Conservation (phyloP, 2,797 vertebrate species). For the Columba guinea region DNA sequence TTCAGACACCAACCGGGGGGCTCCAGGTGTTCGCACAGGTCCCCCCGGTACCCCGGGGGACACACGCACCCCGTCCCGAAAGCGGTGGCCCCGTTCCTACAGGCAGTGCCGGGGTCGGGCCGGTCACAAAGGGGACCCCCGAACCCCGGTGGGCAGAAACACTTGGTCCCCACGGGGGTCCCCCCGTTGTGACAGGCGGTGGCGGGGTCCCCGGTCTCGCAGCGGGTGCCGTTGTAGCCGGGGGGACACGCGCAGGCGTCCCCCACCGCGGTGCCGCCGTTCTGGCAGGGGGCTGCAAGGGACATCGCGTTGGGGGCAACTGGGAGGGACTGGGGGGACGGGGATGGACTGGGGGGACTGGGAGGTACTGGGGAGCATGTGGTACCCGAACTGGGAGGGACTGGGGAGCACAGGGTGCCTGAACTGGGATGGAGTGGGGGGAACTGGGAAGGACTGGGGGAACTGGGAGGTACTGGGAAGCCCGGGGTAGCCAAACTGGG, state of each 20-base stretch:
- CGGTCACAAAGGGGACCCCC: neutral
- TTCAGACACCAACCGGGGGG: neutral
- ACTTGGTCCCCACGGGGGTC: neutral
- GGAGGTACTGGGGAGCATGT: no score
- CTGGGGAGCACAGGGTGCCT: no score
- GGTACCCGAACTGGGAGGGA: no score
- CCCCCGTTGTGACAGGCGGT: neutral
- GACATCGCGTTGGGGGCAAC: rapidly evolving
- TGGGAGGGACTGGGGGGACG: no score
- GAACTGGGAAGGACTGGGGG: no score
- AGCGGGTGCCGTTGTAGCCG: neutral
- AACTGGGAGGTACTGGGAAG: no score
- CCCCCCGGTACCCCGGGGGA: neutral
- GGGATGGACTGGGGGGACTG: no score
- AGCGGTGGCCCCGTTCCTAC: neutral
- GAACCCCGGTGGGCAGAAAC: neutral
- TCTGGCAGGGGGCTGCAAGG: neutral
- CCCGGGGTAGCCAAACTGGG: no score
- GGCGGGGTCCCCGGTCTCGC: rapidly evolving
- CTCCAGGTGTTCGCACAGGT: neutral
- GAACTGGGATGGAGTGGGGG: no score
- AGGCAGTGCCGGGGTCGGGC: neutral
- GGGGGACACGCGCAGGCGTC: neutral
- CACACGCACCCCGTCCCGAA: neutral
- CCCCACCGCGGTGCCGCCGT: neutral